Evolutionary conservation across 2,888 invertebrate genomes (phyloP).

Genomic region (Ypsolopha scabrella): DNA sequence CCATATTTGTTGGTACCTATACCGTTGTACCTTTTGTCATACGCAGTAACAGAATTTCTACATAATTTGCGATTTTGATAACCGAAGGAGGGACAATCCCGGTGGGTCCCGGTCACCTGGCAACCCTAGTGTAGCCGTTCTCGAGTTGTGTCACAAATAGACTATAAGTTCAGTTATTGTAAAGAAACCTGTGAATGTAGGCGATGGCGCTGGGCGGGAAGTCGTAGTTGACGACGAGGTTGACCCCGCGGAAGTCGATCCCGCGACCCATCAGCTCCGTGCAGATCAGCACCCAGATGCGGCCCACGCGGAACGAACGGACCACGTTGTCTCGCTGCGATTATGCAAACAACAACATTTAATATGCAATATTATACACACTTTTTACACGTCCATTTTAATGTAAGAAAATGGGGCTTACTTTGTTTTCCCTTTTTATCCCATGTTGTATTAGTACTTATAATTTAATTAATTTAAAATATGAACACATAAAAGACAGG

Average conservation of each 20-base stretch:
- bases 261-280: slow-evolving; percentile 98
- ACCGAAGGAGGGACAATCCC: no score
- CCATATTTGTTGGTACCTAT: no score
- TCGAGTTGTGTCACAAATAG: no score
- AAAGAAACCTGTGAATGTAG: slow-evolving; percentile 86
- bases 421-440: background rate
- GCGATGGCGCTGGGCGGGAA: slow-evolving; percentile 92
- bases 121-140: no score
- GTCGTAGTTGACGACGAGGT: slow-evolving; percentile 97
- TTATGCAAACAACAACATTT: slow-evolving; percentile 3
- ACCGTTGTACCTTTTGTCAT: no score
- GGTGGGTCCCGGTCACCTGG: no score
- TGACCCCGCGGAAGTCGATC: slow-evolving; percentile 96
- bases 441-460: no score
- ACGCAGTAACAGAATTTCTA: no score
- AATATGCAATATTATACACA: background rate
- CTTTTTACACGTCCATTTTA: background rate
- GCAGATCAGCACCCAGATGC: slow-evolving; percentile 96
- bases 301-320: slow-evolving; percentile 89
- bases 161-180: no score
- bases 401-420: background rate
- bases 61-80: no score
- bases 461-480: no score
- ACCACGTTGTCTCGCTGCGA: slow-evolving; percentile 92
- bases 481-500: no score